These are phyloP conservation scores for Diploptera punctata DNA, from an alignment of 2,888 invertebrate genomes.

Conservation along the genomic window DNA sequence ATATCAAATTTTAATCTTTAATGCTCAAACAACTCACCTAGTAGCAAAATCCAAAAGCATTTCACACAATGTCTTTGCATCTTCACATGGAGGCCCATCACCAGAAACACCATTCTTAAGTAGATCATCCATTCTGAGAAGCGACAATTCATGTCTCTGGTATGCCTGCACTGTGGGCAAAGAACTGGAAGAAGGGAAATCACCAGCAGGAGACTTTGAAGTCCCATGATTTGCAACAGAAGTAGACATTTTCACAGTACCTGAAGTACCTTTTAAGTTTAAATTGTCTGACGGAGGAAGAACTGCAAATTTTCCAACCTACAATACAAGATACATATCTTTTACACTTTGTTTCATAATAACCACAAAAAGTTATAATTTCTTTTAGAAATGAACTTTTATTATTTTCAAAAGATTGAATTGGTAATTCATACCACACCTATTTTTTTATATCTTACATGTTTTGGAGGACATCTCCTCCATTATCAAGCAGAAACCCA, in stretches of 20 bases:
- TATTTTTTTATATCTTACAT: no score
- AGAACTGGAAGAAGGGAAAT: slow-evolving; percentile 26
- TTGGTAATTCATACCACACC: no score
- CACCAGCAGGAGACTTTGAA: neutral
- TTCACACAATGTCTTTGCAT: slow-evolving; percentile 71
- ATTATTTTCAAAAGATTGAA: no score
- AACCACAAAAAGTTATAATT: no score
- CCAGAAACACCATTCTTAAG: slow-evolving; percentile 71
- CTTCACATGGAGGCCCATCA: slow-evolving; percentile 65
- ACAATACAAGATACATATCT: no score
- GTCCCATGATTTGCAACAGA: slow-evolving; percentile 2
- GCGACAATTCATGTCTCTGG: slow-evolving; percentile 76
- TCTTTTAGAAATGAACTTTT: no score
- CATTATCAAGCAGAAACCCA: no score
- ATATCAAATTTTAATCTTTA: no score
- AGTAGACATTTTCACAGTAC: neutral
- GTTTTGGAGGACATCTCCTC: no score
- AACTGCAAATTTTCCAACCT: slow-evolving; percentile 74
- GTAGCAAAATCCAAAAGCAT: slow-evolving; percentile 79
- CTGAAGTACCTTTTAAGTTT: slow-evolving; percentile 14
- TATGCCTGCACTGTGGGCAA: slow-evolving; percentile 74
- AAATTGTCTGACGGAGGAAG: slow-evolving; percentile 47
- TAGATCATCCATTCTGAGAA: slow-evolving; percentile 77
- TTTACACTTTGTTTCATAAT: no score
- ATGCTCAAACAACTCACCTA: slow-evolving; percentile 20